Evolutionary conservation across 2,888 invertebrate species (phyloP).

Genomic region (Uropetala carovei): DNA sequence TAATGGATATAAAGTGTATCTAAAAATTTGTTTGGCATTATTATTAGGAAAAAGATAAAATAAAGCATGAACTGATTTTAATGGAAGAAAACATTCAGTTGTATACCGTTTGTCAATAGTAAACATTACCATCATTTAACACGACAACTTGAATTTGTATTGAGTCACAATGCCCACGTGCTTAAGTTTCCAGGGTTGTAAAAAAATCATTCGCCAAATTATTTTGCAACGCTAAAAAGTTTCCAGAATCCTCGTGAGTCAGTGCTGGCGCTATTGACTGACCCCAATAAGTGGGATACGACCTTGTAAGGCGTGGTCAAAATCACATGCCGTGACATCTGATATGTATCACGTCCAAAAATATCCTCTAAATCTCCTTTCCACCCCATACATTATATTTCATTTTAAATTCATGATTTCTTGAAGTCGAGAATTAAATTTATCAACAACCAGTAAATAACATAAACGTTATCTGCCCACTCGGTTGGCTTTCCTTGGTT

Average conservation of each 20-base stretch:
- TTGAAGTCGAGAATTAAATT: background rate
- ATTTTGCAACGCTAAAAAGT: background rate
- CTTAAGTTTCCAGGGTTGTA: too few relatives aligned
- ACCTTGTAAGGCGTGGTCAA: conserved; percentile 47
- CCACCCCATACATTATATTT: background rate
- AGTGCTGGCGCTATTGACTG: conserved; percentile 44
- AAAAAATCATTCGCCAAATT: too few relatives aligned
- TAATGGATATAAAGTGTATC: too few relatives aligned
- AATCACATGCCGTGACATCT: conserved; percentile 37
- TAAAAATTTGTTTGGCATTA: too few relatives aligned
- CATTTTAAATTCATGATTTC: background rate
- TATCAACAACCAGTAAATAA: background rate
- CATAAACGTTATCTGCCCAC: background rate
- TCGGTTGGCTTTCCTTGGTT: background rate
- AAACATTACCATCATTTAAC: too few relatives aligned
- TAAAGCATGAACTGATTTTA: too few relatives aligned
- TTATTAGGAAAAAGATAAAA: too few relatives aligned
- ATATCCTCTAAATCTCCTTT: background rate
- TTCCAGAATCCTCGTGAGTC: background rate
- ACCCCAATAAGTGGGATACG: conserved; percentile 50
- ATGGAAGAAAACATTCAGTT: too few relatives aligned
- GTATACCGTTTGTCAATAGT: too few relatives aligned
- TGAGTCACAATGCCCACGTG: too few relatives aligned
- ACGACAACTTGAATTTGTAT: too few relatives aligned
- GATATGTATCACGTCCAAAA: conserved; percentile 28